Conservation (phyloP, 2,113 vertebrate genomes). For the Piaya cayana region DNA sequence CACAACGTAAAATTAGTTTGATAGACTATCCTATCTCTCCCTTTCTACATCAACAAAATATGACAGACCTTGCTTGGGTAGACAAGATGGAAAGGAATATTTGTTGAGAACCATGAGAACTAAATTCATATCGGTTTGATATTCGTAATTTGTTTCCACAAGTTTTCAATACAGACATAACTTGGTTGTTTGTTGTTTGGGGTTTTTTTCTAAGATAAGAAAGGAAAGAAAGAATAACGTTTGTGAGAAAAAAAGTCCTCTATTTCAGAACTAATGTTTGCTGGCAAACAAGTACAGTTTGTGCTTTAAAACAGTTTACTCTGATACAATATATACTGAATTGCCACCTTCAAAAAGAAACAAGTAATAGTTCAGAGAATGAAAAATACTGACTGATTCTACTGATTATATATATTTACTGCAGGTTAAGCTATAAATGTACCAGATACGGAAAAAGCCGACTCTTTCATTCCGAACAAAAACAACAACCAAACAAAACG, state of each 20-base stretch:
- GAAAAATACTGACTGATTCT: slow-evolving; percentile 77
- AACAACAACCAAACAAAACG: neutral
- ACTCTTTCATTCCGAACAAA: slow-evolving; percentile 45
- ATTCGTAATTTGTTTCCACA: neutral
- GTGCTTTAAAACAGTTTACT: slow-evolving; percentile 69
- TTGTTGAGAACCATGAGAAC: neutral
- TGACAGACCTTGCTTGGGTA: neutral
- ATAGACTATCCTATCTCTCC: neutral
- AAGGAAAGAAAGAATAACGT: slow-evolving; percentile 35
- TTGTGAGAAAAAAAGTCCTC: slow-evolving; percentile 32
- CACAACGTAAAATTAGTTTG: neutral
- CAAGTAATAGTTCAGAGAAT: slow-evolving; percentile 69
- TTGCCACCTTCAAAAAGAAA: slow-evolving; percentile 70
- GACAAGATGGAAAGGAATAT: neutral
- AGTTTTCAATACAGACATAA: neutral
- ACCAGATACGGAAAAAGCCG: slow-evolving; percentile 57
- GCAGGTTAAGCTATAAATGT: slow-evolving; percentile 61
- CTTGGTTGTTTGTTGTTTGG: neutral
- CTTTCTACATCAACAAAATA: neutral
- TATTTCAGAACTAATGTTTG: slow-evolving; percentile 69
- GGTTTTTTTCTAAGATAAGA: neutral
- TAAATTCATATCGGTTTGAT: slow-evolving; percentile 8
- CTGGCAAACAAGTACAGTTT: slow-evolving; percentile 63
- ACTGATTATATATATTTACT: slow-evolving; percentile 80
- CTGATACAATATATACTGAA: slow-evolving; percentile 70